Evolutionary conservation across 2,113 vertebrate genomes (phyloP).

Genomic region (Pao palembangensis): DNA sequence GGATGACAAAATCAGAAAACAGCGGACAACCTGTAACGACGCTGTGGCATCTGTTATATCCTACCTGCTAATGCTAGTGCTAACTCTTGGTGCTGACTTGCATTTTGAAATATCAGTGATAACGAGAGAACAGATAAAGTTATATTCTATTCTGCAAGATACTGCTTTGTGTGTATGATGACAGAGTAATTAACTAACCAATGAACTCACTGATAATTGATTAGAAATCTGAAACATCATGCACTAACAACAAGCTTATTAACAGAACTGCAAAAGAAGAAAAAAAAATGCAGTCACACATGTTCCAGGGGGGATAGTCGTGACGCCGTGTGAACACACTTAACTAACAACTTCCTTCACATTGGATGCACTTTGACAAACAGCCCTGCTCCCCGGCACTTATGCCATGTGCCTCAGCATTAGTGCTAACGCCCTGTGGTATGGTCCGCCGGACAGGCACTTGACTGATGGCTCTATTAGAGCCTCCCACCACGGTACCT

Average conservation of each 20-base stretch:
- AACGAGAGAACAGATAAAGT: too few relatives aligned
- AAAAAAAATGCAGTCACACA: constrained; percentile 6
- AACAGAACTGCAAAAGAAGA: background rate
- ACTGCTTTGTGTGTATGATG: too few relatives aligned
- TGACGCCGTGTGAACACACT: constrained; percentile 60
- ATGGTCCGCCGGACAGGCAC: constrained; percentile 77
- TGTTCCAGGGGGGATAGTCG: constrained; percentile 39
- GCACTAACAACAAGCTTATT: background rate
- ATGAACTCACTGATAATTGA: too few relatives aligned
- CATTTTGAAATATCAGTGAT: too few relatives aligned
- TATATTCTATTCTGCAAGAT: too few relatives aligned
- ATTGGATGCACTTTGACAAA: constrained; percentile 77
- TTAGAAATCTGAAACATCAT: background rate
- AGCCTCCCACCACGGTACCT: constrained; percentile 80
- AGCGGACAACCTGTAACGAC: too few relatives aligned
- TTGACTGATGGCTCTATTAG: constrained; percentile 91
- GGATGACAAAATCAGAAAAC: too few relatives aligned
- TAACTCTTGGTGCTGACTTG: too few relatives aligned
- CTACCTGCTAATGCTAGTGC: too few relatives aligned
- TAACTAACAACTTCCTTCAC: constrained; percentile 77
- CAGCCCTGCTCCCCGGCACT: constrained; percentile 65
- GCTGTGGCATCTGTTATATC: too few relatives aligned
- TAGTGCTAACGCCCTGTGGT: constrained; percentile 68
- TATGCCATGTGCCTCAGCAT: constrained; percentile 67
- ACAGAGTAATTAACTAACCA: too few relatives aligned